Evolutionary conservation across 2,888 invertebrate genomes (phyloP), one percentile per base, ranked within the genome.

Genomic region (Mantis religiosa): DNA sequence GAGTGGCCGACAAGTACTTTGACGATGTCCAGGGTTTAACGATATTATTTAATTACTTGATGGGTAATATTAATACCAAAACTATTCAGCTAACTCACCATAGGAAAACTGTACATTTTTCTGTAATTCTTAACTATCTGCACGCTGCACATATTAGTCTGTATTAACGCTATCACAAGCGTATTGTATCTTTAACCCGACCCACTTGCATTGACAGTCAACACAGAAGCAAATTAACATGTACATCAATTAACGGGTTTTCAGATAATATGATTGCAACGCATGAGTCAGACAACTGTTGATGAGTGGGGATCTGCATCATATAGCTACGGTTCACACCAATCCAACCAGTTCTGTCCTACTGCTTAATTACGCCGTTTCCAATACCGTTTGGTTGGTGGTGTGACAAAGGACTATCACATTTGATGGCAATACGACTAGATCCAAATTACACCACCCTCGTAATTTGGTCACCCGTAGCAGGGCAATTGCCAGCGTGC

Each of bases 371-470:
- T 85, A 54, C 41, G 47, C 27, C 47, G 20, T 85, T 85, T 54
- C 85, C 85, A 85, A 27, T 47, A 85, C 85, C 15, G n/a, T 9
- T 27, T n/a, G 47, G n/a, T 7, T n/a, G 54, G 85, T 85, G 15
- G 85, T 54, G 85, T 85, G 85, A 85, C 85, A 85, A 85, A 85
- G 85, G 85, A 27, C 85, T 54, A 47, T 85, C 85, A 54, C 85
- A 85, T 85, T 85, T 85, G 85, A 85, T 85, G 85, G 41, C 85
- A 54, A n/a, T 54, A 54, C 27, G 85, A 85, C 85, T 54, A 85
- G 85, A 54, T 85, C 85, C 47, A 85, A 85, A 85, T 85, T 85
- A 85, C 47, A 41, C 47, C 47, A 47, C 84, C 47, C 20, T 84
- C 85, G 85, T 47, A 85, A 85, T 85, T 85, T 47, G 85, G 47